Evolutionary conservation across 2,797 vertebrate genomes (phyloP), one percentile per base, ranked within the genome.

Genomic region (Takifugu ocellatus): DNA sequence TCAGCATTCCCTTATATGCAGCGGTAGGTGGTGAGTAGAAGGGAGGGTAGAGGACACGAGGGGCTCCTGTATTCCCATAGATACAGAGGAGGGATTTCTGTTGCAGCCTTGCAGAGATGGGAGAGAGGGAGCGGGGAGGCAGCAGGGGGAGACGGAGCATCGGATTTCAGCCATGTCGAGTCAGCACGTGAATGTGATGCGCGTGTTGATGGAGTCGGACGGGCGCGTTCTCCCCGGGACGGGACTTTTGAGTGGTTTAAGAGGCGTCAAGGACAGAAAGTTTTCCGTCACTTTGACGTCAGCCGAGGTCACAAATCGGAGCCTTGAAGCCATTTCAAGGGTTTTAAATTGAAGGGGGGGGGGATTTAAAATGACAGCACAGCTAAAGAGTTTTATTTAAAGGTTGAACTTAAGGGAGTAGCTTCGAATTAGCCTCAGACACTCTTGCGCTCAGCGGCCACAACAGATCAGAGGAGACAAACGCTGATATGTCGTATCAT

Each of bases 161-260:
- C 80, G 73, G 75, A 75, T 87, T 87, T 83, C 82, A 78, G 72
- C 12, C 25, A 73, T 76, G 87, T 84, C 74, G 82, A 87, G 72
- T 87, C 87, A 89, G 84, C 83, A 86, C 78, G 69, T 55, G 68
- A 71, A 77, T 58, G 74, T 49, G 74, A 85, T 83, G 81, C 63
- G 67, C 68, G 80, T 66, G 61, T 79, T 77, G 49, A 52, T 43
- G 52, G 61, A 27, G 36, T 14, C 45, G 36, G 61, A 63, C 60
- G 51, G 24, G 53, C 47, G 33, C 36, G 36, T 9, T 49, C 24
- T 24, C 42, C 45, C 27, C 25, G 51, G 39, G 27, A 24, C 21
- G 21, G 36, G 21, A 36, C 24, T 42, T 2, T 1, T 3, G 26
- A 16, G 29, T 1, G 2, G 33, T 51, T 42, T 17, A 5, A 45